Percentiles rank a stretch among this genome's conserved stretches.
phyloP scores from a whole-genome alignment of 1,140 invertebrate genomes.

The Cardiocondyla obscurior region DNA sequence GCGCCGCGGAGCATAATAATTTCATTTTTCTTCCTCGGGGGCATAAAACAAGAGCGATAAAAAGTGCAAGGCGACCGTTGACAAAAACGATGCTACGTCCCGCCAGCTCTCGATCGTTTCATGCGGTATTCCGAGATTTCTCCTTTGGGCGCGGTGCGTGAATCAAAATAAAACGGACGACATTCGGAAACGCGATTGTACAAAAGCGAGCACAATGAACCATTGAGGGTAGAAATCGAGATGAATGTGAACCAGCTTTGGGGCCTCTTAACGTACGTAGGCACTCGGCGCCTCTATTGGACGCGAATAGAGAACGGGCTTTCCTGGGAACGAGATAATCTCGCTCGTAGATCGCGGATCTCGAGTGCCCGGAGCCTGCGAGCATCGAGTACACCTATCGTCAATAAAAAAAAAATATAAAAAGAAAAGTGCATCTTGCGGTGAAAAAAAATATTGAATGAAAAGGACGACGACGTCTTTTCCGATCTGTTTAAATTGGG shows the following conservation, averaged over 20 bases:
- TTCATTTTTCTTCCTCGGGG: slow-evolving; percentile 63
- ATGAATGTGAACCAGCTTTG: slow-evolving; percentile 75
- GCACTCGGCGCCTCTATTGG: slow-evolving; percentile 54
- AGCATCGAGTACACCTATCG: slow-evolving; percentile 43
- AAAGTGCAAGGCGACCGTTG: slow-evolving; percentile 71
- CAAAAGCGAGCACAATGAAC: slow-evolving; percentile 78
- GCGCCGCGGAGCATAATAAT: slow-evolving; percentile 58
- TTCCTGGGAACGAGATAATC: slow-evolving; percentile 78
- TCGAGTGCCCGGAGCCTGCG: slow-evolving; percentile 54
- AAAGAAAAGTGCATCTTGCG: slow-evolving; percentile 57
- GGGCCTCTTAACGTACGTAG: slow-evolving; percentile 63
- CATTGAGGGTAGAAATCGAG: slow-evolving; percentile 74
- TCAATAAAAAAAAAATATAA: slow-evolving; percentile 61
- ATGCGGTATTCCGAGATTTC: slow-evolving; percentile 4
- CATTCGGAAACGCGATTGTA: slow-evolving; percentile 71
- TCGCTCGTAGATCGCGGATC: slow-evolving; percentile 70
- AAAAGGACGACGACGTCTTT: slow-evolving; percentile 43
- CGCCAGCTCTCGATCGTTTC: not conserved
- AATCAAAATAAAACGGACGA: slow-evolving; percentile 58
- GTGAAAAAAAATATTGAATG: slow-evolving; percentile 59
- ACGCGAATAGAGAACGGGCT: slow-evolving; percentile 70
- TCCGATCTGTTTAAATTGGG: slow-evolving; percentile 37
- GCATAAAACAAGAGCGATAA: slow-evolving; percentile 65
- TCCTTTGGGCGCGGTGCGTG: slow-evolving; percentile 41
- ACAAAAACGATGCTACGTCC: slow-evolving; percentile 63